These are phyloP conservation scores for Eulithis prunata DNA, from an alignment of 2,888 invertebrate species.

Conservation along the genomic window DNA sequence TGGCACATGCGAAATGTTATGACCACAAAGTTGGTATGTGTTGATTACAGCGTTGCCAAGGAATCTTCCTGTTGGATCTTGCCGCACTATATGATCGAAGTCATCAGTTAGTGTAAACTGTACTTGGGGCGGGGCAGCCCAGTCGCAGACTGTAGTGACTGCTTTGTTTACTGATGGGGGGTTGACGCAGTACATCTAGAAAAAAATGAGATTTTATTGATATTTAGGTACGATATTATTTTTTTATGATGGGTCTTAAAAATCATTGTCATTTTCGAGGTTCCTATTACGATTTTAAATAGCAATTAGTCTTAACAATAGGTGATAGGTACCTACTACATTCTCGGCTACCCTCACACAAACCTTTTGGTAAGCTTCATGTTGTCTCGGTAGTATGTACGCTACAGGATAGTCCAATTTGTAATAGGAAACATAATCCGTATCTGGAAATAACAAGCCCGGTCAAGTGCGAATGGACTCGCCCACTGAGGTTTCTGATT, in stretches of 20 bases:
- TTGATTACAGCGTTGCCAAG: conserved; percentile 68
- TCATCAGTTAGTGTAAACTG: conserved; percentile 70
- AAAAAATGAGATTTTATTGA: conserved; percentile 20
- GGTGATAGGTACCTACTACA: too few species aligned
- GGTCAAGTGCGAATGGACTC: too few species aligned
- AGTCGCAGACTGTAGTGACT: conserved; percentile 69
- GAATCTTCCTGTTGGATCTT: conserved; percentile 63
- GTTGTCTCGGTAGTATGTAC: conserved; percentile 68
- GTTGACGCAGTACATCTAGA: conserved; percentile 69
- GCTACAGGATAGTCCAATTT: conserved; percentile 63
- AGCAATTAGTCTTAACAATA: too few species aligned
- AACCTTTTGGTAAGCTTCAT: conserved; percentile 71
- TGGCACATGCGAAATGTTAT: conserved; percentile 48
- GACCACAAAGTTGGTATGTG: conserved; percentile 69
- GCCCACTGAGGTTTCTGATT: too few species aligned
- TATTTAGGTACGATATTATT: background rate
- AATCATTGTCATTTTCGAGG: too few species aligned
- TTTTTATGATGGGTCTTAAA: too few species aligned
- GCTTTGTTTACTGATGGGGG: conserved; percentile 67
- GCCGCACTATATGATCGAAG: conserved; percentile 69
- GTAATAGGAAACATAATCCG: conserved; percentile 62
- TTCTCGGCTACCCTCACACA: conserved; percentile 19
- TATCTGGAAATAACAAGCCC: conserved; percentile 50
- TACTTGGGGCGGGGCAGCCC: conserved; percentile 71
- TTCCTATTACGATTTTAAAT: too few species aligned